A percentile compares a stretch with the other conserved stretches of the same genome.
These are phyloP conservation scores for Hemaris fuciformis DNA, from an alignment of 2,888 invertebrate species.

Conservation along the genomic window DNA sequence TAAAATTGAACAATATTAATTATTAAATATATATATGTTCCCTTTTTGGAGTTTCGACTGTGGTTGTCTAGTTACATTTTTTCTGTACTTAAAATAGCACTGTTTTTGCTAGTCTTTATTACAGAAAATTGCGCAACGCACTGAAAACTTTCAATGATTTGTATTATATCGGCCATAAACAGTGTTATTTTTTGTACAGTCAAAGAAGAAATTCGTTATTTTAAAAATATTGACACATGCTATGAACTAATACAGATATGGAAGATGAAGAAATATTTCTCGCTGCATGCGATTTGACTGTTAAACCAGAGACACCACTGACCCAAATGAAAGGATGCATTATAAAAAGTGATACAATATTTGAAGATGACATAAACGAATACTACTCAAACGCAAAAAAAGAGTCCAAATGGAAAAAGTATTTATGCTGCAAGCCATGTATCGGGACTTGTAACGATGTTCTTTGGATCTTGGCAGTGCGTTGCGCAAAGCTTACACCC, in stretches of 20 bases:
- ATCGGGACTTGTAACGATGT: constrained; percentile 38
- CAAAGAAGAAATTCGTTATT: background rate
- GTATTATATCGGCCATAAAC: constrained; percentile 28
- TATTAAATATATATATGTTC: background rate
- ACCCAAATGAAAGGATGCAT: constrained; percentile 53
- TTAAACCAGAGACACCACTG: constrained; percentile 33
- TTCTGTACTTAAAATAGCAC: constrained; percentile 52
- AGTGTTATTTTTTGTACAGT: constrained; percentile 55
- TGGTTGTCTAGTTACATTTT: background rate
- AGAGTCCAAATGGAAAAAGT: constrained; percentile 47
- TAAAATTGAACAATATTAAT: too few species aligned
- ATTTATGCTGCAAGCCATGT: constrained; percentile 49
- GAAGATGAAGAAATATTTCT: constrained; percentile 59
- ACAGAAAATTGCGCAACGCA: constrained; percentile 52
- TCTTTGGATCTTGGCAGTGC: constrained; percentile 64
- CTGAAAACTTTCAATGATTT: constrained; percentile 30
- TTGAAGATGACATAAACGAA: constrained; percentile 35
- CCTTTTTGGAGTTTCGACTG: background rate
- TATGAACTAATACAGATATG: constrained; percentile 42
- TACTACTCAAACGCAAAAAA: constrained; percentile 20
- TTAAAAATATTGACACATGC: constrained; percentile 11
- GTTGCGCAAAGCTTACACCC: constrained; percentile 58
- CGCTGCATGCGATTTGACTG: constrained; percentile 59
- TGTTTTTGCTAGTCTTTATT: constrained; percentile 50
- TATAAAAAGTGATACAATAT: constrained; percentile 40